Conservation (phyloP, 2,113 vertebrate species). For the Crotalus helleri region DNA sequence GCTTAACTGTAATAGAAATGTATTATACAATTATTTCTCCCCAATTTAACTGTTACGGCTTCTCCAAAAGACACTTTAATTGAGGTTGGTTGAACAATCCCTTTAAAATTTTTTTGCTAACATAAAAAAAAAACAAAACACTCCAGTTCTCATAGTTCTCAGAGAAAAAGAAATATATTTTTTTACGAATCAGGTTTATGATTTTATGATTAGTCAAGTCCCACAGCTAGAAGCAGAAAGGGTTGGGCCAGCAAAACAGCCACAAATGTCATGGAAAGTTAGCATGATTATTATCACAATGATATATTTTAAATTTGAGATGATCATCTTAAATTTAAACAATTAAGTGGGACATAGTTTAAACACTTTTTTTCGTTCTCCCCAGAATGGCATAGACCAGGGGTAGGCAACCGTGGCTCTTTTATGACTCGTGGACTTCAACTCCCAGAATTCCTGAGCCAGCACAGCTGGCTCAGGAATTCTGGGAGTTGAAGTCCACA, state of each 20-base stretch:
- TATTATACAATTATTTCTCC: background rate
- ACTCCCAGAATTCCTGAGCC: no score
- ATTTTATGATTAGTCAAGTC: background rate
- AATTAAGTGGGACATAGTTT: background rate
- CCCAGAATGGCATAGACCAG: background rate
- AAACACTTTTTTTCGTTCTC: background rate
- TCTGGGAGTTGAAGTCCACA: no score
- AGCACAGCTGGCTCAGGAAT: no score
- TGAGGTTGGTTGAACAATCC: background rate
- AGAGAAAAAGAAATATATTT: background rate
- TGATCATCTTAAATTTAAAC: background rate
- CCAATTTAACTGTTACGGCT: background rate
- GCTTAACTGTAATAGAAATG: background rate
- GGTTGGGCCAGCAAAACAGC: background rate
- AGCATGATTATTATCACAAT: background rate
- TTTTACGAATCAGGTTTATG: background rate
- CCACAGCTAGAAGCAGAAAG: background rate
- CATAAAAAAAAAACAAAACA: background rate
- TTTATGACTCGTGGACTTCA: no score
- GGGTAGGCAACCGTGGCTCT: no score
- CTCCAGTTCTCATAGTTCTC: background rate
- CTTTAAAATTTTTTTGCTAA: background rate
- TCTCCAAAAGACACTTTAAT: background rate
- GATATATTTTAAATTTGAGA: background rate
- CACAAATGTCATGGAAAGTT: background rate